These are phyloP conservation scores for Dysidea cf. avara DNA, from an alignment of 37 sponge, comb jelly and placozoan species.

Conservation along the genomic window DNA sequence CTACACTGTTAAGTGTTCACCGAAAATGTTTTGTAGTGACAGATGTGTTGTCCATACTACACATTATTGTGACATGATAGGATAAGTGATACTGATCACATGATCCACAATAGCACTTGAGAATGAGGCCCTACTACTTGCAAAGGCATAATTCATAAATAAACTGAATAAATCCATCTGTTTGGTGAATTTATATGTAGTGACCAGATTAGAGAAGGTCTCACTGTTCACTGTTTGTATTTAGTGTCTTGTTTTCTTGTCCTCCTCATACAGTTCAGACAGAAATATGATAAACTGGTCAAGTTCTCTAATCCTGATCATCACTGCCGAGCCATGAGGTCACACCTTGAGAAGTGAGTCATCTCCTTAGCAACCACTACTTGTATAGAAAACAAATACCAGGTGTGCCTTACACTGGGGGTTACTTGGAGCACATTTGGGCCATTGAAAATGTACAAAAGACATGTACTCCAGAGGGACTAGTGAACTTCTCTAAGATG, in stretches of 20 bases:
- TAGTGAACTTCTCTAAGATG: slow-evolving; percentile 93
- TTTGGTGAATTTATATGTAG: no score
- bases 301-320: slow-evolving; percentile 48
- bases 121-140: no score
- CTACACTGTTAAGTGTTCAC: no score
- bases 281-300: slow-evolving; percentile 42
- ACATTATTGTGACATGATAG: no score
- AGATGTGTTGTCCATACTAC: no score
- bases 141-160: no score
- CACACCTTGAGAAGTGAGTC: slow-evolving; percentile 47
- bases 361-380: no score
- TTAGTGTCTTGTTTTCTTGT: neutral
- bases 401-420: slow-evolving; percentile 82
- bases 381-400: slow-evolving; percentile 51
- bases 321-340: slow-evolving; percentile 70
- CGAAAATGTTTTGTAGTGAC: no score
- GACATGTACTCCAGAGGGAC: slow-evolving; percentile 69
- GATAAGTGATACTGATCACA: no score
- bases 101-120: no score
- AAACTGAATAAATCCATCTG: no score
- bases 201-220: slow-evolving; percentile 36
- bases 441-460: slow-evolving; percentile 60
- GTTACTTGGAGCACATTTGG: slow-evolving; percentile 80
- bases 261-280: slow-evolving; percentile 27
- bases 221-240: neutral